Evolutionary conservation across 2,888 invertebrate genomes (phyloP).

Genomic region (Bugulina stolonifera): DNA sequence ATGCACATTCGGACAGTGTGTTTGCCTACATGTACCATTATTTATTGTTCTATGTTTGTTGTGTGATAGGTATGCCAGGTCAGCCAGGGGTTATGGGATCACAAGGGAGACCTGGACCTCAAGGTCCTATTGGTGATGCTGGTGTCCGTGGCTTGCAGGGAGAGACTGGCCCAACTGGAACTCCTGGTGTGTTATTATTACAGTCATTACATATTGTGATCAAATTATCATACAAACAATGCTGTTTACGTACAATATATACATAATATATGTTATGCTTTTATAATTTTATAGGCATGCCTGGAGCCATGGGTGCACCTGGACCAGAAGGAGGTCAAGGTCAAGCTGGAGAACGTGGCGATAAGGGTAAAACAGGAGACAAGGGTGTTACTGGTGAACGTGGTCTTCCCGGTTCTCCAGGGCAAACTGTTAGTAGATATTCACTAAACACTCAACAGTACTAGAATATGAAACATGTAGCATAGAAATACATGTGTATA

Average conservation of each 20-base stretch:
- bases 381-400: conserved; percentile 16
- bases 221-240: no score
- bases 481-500: no score
- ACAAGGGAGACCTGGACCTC: conserved; percentile 10
- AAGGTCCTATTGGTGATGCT: conserved; percentile 21
- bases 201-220: no score
- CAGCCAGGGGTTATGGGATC: background rate
- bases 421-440: conserved; percentile 8
- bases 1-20: no score
- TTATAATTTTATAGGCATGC: background rate
- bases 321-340: conserved; percentile 23
- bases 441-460: no score
- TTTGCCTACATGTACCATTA: no score
- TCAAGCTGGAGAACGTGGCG: background rate
- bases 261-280: background rate
- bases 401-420: background rate
- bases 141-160: background rate
- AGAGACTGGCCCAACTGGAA: conserved; percentile 11
- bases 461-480: no score
- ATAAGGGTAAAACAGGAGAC: conserved; percentile 10
- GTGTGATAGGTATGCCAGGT: conserved; percentile 5
- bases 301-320: background rate
- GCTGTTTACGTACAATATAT: background rate
- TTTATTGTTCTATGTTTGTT: no score
- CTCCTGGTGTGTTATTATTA: background rate